phyloP scores from a whole-genome alignment of 2,113 vertebrate species.

The Ochotona curzoniae region DNA sequence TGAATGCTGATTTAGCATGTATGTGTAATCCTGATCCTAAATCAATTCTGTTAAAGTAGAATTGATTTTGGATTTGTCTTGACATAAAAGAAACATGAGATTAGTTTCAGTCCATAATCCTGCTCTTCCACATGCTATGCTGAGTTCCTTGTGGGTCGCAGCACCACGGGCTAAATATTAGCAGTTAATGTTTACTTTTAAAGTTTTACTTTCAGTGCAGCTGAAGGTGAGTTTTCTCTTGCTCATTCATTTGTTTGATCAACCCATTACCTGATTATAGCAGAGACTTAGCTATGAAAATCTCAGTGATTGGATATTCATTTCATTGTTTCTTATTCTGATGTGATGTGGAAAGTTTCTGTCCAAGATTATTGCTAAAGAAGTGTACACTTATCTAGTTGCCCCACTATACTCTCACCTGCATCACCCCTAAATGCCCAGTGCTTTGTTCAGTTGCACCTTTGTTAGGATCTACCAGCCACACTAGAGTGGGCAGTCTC shows the following conservation, averaged over 20 bases:
- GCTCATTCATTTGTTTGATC: neutral
- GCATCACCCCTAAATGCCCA: neutral
- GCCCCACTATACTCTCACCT: neutral
- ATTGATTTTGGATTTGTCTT: conserved; percentile 72
- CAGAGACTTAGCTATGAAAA: neutral
- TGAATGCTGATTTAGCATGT: conserved; percentile 56
- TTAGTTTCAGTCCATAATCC: conserved; percentile 56
- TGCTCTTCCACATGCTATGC: neutral
- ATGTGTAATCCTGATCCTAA: conserved; percentile 30
- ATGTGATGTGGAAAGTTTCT: neutral
- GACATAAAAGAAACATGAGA: conserved; percentile 53
- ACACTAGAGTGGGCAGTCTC: neutral
- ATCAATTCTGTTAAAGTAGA: conserved; percentile 56
- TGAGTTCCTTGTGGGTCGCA: neutral
- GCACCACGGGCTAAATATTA: neutral
- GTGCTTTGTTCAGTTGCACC: neutral
- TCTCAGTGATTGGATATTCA: neutral
- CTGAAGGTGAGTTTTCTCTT: neutral
- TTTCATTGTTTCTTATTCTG: neutral
- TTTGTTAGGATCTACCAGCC: no score
- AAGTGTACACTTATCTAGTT: neutral
- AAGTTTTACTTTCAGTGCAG: conserved; percentile 29
- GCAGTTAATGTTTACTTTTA: conserved; percentile 20
- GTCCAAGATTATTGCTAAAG: neutral
- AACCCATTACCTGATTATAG: neutral